Conservation (phyloP, 2,113 vertebrate genomes). For the Zootoca vivipara region DNA sequence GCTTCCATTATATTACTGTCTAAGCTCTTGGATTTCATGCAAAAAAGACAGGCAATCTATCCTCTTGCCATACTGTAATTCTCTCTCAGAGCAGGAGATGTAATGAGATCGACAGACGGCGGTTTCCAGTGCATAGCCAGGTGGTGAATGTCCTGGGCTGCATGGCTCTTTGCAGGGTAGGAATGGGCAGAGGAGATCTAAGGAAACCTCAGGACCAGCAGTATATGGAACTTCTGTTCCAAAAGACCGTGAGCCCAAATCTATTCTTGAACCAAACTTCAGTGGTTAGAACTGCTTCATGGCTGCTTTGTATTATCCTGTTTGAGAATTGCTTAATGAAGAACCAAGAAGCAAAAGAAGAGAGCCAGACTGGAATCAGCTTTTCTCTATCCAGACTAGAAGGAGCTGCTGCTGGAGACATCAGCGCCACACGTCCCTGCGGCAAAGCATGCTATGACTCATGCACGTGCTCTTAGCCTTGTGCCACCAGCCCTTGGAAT, state of each 20-base stretch:
- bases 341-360: background rate
- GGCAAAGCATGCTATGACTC: too few relatives aligned
- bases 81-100: conserved; percentile 29
- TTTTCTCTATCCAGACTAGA: background rate
- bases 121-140: background rate
- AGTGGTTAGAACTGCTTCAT: background rate
- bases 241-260: background rate
- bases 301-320: background rate
- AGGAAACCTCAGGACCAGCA: background rate
- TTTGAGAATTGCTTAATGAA: background rate
- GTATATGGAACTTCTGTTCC: background rate
- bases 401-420: background rate
- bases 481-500: too few relatives aligned
- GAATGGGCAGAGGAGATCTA: background rate
- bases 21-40: conserved; percentile 32
- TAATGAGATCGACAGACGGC: conserved; percentile 1
- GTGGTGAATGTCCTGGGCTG: background rate
- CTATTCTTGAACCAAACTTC: background rate
- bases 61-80: conserved; percentile 36
- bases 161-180: background rate
- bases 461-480: too few relatives aligned
- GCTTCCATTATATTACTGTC: conserved; percentile 46
- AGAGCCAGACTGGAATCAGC: background rate
- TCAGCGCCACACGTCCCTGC: too few relatives aligned
- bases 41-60: conserved; percentile 35